Evolutionary conservation across 2,113 vertebrate species (phyloP).

Genomic region (Catharus bicknelli): DNA sequence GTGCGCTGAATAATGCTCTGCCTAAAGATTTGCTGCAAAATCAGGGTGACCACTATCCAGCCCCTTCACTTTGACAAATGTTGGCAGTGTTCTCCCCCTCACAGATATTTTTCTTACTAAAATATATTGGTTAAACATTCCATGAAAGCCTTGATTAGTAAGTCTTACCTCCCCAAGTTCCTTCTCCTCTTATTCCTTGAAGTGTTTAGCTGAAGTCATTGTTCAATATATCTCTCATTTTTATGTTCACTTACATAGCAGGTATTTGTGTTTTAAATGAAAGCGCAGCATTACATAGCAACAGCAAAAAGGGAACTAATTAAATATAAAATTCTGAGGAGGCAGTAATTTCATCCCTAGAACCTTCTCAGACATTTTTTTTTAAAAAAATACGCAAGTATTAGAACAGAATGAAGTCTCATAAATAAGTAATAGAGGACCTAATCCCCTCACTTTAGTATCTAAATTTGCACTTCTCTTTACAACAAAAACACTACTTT

Average conservation of each 20-base stretch:
- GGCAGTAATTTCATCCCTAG: not conserved
- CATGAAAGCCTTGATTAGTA: not conserved
- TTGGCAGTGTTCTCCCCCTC: not conserved
- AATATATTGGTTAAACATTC: not conserved
- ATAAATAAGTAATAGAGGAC: not conserved
- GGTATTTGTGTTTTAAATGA: not conserved
- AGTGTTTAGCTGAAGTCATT: not conserved
- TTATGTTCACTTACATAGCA: not conserved
- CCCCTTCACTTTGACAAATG: not conserved
- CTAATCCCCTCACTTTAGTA: not conserved
- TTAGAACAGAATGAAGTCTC: not conserved
- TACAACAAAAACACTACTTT: not conserved
- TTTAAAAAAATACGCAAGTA: rapidly evolving
- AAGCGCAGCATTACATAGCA: not conserved
- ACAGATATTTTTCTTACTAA: not conserved
- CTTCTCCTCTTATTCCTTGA: not conserved
- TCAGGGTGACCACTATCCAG: not conserved
- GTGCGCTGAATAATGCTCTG: not conserved
- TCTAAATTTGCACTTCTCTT: not conserved
- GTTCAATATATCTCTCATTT: not conserved
- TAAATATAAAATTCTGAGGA: not conserved
- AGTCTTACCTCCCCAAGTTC: not conserved
- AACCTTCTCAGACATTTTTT: not conserved
- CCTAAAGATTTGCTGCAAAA: not conserved
- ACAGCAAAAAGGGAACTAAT: not conserved